Evolutionary conservation across 2,888 invertebrate species (phyloP).

Genomic region (Drosophila pseudotakahashii): DNA sequence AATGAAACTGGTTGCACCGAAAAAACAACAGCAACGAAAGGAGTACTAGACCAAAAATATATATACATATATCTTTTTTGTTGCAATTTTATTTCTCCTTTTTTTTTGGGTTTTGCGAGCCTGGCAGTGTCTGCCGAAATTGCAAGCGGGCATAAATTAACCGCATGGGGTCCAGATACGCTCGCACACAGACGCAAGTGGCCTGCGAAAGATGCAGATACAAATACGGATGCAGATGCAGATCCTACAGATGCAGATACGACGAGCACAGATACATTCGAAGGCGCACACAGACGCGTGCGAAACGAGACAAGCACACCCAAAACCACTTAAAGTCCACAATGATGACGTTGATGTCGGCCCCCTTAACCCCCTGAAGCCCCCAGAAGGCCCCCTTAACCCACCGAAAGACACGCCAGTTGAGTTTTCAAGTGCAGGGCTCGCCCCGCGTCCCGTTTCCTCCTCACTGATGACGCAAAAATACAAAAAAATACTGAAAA

Average conservation of each 20-base stretch:
- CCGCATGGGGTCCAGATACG: constrained; percentile 77
- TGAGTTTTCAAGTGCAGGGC: constrained; percentile 77
- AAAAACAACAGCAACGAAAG: constrained; percentile 29
- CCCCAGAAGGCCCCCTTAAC: constrained; percentile 16
- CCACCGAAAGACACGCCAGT: constrained; percentile 68
- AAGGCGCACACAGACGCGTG: constrained; percentile 46
- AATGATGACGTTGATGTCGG: constrained; percentile 78
- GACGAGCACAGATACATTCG: constrained; percentile 17
- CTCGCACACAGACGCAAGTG: constrained; percentile 29
- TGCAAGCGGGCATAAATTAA: constrained; percentile 76
- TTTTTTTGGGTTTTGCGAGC: constrained; percentile 37
- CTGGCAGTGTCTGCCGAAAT: constrained; percentile 78
- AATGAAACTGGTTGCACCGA: constrained; percentile 73
- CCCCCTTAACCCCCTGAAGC: constrained; percentile 10
- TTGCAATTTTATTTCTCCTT: constrained; percentile 31
- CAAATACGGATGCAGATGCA: constrained; percentile 33
- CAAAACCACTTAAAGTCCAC: constrained; percentile 77
- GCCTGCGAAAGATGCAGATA: constrained; percentile 20
- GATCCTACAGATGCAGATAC: constrained; percentile 35
- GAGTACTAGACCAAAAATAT: constrained; percentile 71
- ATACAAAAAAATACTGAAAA: constrained; percentile 23
- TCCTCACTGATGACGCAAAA: constrained; percentile 69
- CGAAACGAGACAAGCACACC: constrained; percentile 70
- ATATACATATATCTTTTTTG: constrained; percentile 38
- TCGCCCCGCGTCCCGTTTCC: constrained; percentile 41